A percentile compares a stretch with the other conserved stretches of the same genome.
Conservation (phyloP, 2,797 vertebrate species). For the Hypotaenidia philippensis region DNA sequence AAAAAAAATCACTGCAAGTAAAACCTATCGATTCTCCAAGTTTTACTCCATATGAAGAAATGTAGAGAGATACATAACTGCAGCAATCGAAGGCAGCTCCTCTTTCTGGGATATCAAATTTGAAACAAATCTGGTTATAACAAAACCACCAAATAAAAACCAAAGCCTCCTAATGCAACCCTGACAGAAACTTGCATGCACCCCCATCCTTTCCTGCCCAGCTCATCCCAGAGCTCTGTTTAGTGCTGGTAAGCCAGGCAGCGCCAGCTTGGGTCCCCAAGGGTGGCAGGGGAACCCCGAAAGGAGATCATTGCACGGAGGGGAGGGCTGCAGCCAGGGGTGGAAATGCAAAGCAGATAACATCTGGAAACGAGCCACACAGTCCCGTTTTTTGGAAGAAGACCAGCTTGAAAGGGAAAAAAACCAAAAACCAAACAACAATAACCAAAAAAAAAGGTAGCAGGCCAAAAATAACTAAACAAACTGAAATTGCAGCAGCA, state of each 20-base stretch:
- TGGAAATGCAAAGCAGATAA: neutral
- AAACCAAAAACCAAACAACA: too few relatives aligned
- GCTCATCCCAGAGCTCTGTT: neutral
- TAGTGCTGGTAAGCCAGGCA: accelerated
- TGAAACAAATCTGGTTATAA: neutral
- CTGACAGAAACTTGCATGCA: neutral
- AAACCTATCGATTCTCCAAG: neutral
- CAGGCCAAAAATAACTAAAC: neutral
- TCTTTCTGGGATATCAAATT: neutral
- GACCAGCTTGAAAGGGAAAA: neutral
- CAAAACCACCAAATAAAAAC: neutral
- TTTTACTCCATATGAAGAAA: neutral
- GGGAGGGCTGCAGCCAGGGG: neutral
- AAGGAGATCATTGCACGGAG: too few relatives aligned
- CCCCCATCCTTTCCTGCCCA: neutral
- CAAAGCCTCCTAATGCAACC: neutral
- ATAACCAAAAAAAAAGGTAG: neutral
- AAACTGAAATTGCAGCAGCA: neutral
- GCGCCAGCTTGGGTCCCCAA: accelerated
- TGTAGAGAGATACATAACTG: neutral
- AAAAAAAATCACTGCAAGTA: neutral
- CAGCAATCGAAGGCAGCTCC: neutral
- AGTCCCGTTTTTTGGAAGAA: neutral
- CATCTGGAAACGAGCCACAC: neutral
- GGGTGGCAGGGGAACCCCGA: neutral